A percentile compares a stretch with the other conserved stretches of the same genome.
Conservation (phyloP, 2,113 vertebrate genomes). For the Vulpes vulpes region DNA sequence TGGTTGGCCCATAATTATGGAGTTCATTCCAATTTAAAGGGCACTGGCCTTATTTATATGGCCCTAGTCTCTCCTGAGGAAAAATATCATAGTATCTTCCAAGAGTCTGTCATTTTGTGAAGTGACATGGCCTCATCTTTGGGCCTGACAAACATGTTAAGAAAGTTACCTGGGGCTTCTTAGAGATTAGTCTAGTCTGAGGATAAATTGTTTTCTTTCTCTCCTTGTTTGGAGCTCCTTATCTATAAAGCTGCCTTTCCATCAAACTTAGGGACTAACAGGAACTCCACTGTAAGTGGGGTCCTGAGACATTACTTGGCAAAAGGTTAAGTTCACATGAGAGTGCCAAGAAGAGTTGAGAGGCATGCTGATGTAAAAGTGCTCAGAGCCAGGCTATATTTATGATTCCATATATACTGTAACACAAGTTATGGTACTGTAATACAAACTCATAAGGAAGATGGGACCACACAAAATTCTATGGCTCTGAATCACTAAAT, state of each 20-base stretch:
- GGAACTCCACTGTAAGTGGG: background rate
- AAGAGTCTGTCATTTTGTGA: background rate
- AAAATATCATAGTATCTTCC: background rate
- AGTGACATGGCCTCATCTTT: background rate
- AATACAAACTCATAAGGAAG: background rate
- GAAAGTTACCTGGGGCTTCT: background rate
- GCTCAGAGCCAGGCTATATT: background rate
- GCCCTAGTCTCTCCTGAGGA: background rate
- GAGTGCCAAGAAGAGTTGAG: background rate
- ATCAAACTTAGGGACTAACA: background rate
- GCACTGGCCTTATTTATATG: background rate
- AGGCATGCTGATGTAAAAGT: background rate
- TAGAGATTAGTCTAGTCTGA: background rate
- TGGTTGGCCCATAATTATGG: background rate
- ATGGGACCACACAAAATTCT: constrained; percentile 21
- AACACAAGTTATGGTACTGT: background rate
- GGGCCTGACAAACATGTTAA: background rate
- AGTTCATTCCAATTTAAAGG: background rate
- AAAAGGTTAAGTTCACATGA: background rate
- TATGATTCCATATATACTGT: background rate
- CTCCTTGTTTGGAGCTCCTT: background rate
- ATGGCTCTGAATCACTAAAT: background rate
- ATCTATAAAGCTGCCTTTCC: background rate
- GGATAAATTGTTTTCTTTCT: background rate
- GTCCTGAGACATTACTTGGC: background rate